These are phyloP conservation scores for Heteronetta atricapilla DNA, from an alignment of 2,113 vertebrate genomes.

Conservation along the genomic window DNA sequence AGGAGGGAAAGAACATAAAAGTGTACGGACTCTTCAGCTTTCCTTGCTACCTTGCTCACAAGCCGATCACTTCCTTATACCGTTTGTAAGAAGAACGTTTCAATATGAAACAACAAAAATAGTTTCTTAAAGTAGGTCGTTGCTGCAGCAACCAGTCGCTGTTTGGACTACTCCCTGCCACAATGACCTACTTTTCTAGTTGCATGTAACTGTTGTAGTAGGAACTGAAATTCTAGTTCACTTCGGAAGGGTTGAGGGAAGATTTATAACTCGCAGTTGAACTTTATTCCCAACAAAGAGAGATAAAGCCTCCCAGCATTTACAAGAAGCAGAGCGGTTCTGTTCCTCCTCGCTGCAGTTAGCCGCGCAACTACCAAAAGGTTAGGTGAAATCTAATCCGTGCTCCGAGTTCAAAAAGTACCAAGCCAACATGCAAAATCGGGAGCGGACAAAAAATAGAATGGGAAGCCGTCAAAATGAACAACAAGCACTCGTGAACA, in stretches of 20 bases:
- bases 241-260: constrained; percentile 40
- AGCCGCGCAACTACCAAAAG: neutral
- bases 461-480: neutral
- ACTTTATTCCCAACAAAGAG: constrained; percentile 1
- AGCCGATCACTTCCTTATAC: constrained; percentile 59
- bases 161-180: constrained; percentile 79
- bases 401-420: neutral
- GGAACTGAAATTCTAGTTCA: constrained; percentile 69
- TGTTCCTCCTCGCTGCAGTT: neutral
- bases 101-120: constrained; percentile 81
- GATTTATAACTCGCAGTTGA: neutral
- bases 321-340: neutral
- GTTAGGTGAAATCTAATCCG: neutral
- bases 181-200: constrained; percentile 85
- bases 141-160: constrained; percentile 76
- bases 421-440: neutral
- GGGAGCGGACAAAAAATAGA: neutral
- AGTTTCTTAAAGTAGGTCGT: constrained; percentile 86
- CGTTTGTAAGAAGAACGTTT: constrained; percentile 72
- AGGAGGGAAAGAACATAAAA: accelerated
- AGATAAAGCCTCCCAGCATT: neutral
- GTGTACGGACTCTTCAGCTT: neutral
- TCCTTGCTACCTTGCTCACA: neutral
- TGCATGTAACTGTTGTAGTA: constrained; percentile 58
- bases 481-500: neutral